These are phyloP conservation scores for Phania funesta DNA, from an alignment of 2,888 invertebrate species.

Conservation along the genomic window DNA sequence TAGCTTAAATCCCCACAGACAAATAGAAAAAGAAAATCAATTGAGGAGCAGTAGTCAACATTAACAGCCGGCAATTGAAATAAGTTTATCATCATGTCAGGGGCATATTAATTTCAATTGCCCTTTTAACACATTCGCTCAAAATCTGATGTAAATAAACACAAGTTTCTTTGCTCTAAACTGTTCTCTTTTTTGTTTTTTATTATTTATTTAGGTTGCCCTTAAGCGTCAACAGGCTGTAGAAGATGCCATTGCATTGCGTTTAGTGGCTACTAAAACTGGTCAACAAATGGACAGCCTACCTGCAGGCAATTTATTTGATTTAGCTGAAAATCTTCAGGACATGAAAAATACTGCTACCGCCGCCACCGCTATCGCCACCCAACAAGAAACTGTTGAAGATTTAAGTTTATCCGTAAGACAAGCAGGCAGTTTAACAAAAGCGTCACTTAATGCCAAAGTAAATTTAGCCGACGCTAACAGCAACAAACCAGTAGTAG, in stretches of 20 bases:
- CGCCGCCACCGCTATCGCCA: background rate
- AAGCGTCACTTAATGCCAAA: background rate
- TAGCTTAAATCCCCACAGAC: constrained; percentile 23
- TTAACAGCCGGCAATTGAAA: constrained; percentile 51
- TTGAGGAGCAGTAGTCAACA: background rate
- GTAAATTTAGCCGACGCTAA: background rate
- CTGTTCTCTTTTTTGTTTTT: background rate
- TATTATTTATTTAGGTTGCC: constrained; percentile 86
- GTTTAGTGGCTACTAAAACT: constrained; percentile 91
- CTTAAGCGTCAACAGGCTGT: constrained; percentile 97
- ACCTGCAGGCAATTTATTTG: constrained; percentile 95
- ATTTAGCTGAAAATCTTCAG: constrained; percentile 85
- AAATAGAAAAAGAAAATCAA: background rate
- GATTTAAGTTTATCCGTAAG: constrained; percentile 51
- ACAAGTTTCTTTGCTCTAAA: background rate
- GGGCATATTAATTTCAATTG: constrained; percentile 70
- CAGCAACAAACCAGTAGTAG: background rate
- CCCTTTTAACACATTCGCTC: background rate
- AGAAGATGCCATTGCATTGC: constrained; percentile 96
- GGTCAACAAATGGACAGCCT: constrained; percentile 87
- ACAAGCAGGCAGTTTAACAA: constrained; percentile 23
- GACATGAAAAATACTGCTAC: background rate
- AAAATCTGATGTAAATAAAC: constrained; percentile 19
- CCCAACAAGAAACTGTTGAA: constrained; percentile 45
- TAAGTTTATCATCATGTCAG: constrained; percentile 14